Conservation (phyloP, 2,113 vertebrate genomes). For the Anser cygnoides region DNA sequence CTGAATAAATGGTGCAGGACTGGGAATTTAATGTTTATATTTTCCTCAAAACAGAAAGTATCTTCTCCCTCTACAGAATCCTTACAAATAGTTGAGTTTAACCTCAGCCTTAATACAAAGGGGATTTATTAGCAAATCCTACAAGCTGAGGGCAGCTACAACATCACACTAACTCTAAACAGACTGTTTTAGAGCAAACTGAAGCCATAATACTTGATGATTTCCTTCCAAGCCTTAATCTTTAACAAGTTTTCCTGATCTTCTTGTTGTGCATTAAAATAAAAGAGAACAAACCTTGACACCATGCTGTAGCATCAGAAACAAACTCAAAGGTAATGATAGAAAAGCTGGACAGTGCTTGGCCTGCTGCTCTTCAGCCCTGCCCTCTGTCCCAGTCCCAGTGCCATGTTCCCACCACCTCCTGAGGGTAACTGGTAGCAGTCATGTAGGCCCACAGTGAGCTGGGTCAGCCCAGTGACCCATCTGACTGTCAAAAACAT, state of each 20-base stretch:
- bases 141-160: neutral
- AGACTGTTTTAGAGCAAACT: neutral
- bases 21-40: neutral
- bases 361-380: neutral
- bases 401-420: rapidly evolving
- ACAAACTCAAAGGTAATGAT: neutral
- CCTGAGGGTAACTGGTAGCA: neutral
- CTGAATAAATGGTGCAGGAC: neutral
- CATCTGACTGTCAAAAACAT: neutral
- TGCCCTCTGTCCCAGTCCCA: neutral
- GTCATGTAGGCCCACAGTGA: neutral
- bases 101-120: neutral
- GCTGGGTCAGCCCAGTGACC: neutral
- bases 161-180: neutral
- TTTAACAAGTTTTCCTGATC: neutral
- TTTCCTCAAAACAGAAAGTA: neutral
- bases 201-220: neutral
- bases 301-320: neutral
- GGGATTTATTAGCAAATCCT: neutral
- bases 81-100: neutral
- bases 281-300: neutral
- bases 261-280: neutral
- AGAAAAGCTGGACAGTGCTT: neutral
- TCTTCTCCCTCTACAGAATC: neutral
- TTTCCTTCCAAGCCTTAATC: neutral